A percentile compares a stretch with the other conserved stretches of the same genome.
Evolutionary conservation across 2,888 invertebrate genomes (phyloP).

Genomic region (Nemapogon koenigi): DNA sequence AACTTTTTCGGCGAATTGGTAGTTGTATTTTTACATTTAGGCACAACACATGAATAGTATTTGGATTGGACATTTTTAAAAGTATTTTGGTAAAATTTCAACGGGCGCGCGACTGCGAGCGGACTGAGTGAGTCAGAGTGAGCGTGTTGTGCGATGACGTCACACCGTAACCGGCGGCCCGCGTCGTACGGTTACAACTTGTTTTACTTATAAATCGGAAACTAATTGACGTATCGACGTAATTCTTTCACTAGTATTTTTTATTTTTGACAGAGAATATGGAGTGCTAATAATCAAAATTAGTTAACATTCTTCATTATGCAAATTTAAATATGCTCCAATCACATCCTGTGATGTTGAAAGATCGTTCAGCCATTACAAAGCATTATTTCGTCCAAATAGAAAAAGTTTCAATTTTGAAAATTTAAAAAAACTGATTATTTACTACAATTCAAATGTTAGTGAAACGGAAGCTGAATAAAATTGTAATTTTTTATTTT

Average conservation of each 20-base stretch:
- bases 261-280: conserved; percentile 12
- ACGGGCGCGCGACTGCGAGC: not conserved
- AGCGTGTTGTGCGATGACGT: not conserved
- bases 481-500: too few species aligned
- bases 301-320: not conserved
- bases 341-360: too few species aligned
- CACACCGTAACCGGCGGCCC: not conserved
- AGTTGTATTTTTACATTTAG: not conserved
- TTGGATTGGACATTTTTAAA: not conserved
- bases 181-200: not conserved
- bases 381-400: too few species aligned
- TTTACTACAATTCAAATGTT: too few species aligned
- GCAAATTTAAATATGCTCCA: too few species aligned
- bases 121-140: not conserved
- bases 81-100: too few species aligned
- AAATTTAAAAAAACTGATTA: too few species aligned
- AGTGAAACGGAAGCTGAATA: too few species aligned
- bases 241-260: conserved; percentile 13
- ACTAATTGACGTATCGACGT: conserved; percentile 9
- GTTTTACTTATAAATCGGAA: not conserved
- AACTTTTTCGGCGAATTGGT: not conserved
- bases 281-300: conserved; percentile 9
- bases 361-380: too few species aligned
- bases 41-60: not conserved
- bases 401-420: too few species aligned